Evolutionary conservation across 1,140 invertebrate species (phyloP).

Genomic region (Hestina assimilis): DNA sequence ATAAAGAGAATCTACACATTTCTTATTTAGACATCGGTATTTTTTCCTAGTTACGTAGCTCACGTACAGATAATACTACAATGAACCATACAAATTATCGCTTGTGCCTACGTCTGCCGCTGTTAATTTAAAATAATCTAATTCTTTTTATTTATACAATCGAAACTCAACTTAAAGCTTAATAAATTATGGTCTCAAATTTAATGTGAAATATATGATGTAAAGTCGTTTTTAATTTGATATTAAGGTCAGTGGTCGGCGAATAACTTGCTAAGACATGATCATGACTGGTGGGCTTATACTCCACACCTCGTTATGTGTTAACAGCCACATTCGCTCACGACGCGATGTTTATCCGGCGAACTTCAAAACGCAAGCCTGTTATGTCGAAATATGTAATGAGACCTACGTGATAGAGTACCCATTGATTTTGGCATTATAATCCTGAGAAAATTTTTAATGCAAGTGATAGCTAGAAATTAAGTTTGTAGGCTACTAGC

Average conservation of each 20-base stretch:
- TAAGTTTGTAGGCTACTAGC: background rate
- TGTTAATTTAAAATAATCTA: conserved; percentile 44
- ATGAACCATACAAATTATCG: conserved; percentile 75
- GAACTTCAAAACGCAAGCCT: conserved; percentile 62
- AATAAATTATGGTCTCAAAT: conserved; percentile 11
- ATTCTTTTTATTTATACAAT: conserved; percentile 22
- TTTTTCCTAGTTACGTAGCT: conserved; percentile 62
- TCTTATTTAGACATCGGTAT: conserved; percentile 59
- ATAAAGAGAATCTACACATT: conserved; percentile 19
- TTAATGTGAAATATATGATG: background rate
- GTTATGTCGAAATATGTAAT: conserved; percentile 64
- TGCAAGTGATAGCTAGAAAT: background rate
- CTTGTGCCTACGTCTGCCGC: conserved; percentile 57
- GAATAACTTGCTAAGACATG: conserved; percentile 74
- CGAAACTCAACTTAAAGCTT: conserved; percentile 30
- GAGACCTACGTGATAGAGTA: conserved; percentile 57
- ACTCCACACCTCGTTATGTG: conserved; percentile 76
- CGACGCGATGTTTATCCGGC: conserved; percentile 71
- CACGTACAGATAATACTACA: conserved; percentile 73
- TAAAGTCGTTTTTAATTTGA: conserved; percentile 39
- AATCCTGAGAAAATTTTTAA: conserved; percentile 12
- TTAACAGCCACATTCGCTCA: conserved; percentile 76
- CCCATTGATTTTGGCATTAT: conserved; percentile 28
- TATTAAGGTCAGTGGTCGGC: conserved; percentile 65
- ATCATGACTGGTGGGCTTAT: conserved; percentile 75